Percentiles rank a stretch among this genome's conserved stretches.
Evolutionary conservation across 2,888 invertebrate species (phyloP).

Genomic region (Augochlorella aurata): DNA sequence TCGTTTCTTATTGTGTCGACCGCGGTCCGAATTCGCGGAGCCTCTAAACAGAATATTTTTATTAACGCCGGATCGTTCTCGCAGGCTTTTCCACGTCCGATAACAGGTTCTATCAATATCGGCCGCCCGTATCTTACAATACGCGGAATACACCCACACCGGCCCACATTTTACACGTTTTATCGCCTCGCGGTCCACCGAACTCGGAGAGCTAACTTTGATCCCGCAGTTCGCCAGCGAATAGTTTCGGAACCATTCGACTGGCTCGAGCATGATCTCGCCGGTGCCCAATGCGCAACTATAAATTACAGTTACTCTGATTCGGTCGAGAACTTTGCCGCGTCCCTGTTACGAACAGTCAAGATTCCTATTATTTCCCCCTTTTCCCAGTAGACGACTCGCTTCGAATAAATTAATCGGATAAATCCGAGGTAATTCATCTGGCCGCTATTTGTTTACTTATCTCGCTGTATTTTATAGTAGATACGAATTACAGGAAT

Average conservation of each 20-base stretch:
- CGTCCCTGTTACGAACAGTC: background rate
- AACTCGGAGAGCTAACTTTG: conserved; percentile 57
- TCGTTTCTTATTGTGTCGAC: background rate
- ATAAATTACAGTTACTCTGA: conserved; percentile 55
- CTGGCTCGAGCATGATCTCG: conserved; percentile 43
- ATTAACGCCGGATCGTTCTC: background rate
- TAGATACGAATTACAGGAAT: background rate
- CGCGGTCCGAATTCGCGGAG: background rate
- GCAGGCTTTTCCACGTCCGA: background rate
- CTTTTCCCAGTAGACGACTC: background rate
- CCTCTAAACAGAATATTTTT: background rate
- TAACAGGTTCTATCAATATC: background rate
- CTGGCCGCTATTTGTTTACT: background rate
- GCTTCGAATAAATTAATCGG: background rate
- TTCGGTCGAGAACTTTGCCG: conserved; percentile 23
- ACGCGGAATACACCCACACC: conserved; percentile 1
- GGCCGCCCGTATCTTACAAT: background rate
- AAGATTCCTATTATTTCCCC: background rate
- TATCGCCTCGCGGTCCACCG: conserved; percentile 64
- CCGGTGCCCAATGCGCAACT: conserved; percentile 35
- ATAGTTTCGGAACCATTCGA: conserved; percentile 60
- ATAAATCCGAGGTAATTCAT: background rate
- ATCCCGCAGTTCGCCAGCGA: conserved; percentile 35
- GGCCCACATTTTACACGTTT: conserved; percentile 55
- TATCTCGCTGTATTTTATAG: background rate